Evolutionary conservation across 1,140 invertebrate genomes (phyloP).

Genomic region (Diuraphis noxia): DNA sequence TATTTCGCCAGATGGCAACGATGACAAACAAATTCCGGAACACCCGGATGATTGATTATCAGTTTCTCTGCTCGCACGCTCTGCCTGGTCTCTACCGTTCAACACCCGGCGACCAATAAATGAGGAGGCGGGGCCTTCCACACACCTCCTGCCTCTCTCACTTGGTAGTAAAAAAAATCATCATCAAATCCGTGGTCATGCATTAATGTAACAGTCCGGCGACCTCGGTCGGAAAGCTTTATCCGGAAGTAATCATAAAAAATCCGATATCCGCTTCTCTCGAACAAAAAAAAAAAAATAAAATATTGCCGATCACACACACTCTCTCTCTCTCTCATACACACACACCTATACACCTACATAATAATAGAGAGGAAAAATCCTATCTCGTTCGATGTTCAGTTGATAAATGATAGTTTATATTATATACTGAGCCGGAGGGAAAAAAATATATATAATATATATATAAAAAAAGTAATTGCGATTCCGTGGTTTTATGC

Average conservation of each 20-base stretch:
- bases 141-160: not conserved
- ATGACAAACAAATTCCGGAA: conserved; percentile 49
- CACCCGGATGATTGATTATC: conserved; percentile 52
- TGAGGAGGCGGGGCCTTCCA: not conserved
- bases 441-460: not conserved
- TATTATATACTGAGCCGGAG: not conserved
- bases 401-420: conserved; percentile 43
- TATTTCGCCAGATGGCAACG: conserved; percentile 45
- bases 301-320: not conserved
- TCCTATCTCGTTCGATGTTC: conserved; percentile 19
- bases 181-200: conserved; percentile 36
- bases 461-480: conserved; percentile 13
- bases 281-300: not conserved
- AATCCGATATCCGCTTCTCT: conserved; percentile 1
- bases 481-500: conserved; percentile 36
- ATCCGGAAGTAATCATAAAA: conserved; percentile 39
- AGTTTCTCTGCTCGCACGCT: not conserved
- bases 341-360: not conserved
- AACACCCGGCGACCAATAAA: not conserved
- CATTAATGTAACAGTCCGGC: conserved; percentile 44
- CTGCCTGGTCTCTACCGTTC: not conserved
- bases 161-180: conserved; percentile 56
- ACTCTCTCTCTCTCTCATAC: too few species aligned
- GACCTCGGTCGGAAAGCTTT: conserved; percentile 1
- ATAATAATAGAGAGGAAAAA: not conserved